Percentiles rank a stretch among this genome's conserved stretches.
phyloP scores from a whole-genome alignment of 2,888 invertebrate genomes.

The Limnephilus lunatus region DNA sequence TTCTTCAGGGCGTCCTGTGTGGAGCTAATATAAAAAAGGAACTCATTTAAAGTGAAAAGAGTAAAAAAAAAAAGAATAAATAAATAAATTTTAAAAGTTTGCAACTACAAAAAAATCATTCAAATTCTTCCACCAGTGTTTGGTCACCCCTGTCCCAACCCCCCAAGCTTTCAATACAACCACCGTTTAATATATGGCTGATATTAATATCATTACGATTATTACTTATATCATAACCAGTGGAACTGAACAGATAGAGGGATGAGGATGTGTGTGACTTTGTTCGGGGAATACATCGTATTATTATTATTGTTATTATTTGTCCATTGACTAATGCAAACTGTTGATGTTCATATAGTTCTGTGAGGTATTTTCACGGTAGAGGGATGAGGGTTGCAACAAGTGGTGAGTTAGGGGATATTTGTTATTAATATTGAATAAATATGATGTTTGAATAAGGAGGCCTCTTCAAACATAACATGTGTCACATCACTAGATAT shows the following conservation, averaged over 20 bases:
- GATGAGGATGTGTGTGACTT: background rate
- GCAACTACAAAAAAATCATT: too few relatives aligned
- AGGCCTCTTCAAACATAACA: background rate
- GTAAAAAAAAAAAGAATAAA: too few relatives aligned
- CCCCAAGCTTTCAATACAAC: background rate
- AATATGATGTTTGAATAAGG: background rate
- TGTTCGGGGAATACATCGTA: background rate
- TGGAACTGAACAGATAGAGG: background rate
- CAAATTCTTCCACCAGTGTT: too few relatives aligned
- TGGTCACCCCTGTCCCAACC: background rate
- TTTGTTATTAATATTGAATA: conserved; percentile 2
- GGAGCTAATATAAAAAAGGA: too few relatives aligned
- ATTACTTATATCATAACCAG: conserved; percentile 27
- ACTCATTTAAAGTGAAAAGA: too few relatives aligned
- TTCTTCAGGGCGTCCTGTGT: too few relatives aligned
- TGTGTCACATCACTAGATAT: too few relatives aligned
- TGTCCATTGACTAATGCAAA: background rate
- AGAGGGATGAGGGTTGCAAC: conserved; percentile 12
- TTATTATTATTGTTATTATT: background rate
- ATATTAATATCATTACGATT: conserved; percentile 19
- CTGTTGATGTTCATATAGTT: background rate
- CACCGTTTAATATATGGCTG: background rate
- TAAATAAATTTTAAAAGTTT: too few relatives aligned
- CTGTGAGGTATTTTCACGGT: conserved; percentile 8
- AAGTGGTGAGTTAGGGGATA: background rate